Evolutionary conservation across 2,888 invertebrate species (phyloP), one percentile per base, ranked within the genome.

Genomic region (Synergus gifuensis): DNA sequence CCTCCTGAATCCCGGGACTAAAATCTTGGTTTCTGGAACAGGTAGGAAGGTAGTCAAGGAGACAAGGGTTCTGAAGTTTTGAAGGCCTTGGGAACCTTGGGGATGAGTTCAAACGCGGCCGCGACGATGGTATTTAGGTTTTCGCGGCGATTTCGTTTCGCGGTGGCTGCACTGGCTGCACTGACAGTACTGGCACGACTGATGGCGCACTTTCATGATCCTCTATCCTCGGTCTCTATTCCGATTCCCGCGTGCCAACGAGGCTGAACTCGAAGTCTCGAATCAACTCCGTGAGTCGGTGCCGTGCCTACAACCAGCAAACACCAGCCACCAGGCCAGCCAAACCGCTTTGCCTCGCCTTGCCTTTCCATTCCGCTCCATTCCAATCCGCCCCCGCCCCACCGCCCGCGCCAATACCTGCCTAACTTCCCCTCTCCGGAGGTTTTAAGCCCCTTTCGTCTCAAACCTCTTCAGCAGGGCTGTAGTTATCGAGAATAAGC

Each of bases 311-410:
- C 67, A 44, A 44, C 44, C 44, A 44, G 44, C 54, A 0, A 58
- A 14, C 54, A 54, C 54, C n/a, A 54, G 54, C 54, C 54, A 54
- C 73, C 36, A 54, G 73, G 73, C 49, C 73, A 73, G 73, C 73
- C 73, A 73, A 73, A 73, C 73, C 73, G 73, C 73, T 73, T 73
- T 73, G 73, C 73, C 73, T 73, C 73, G 73, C 73, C 73, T 73
- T 73, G 73, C 73, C 73, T 73, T 73, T 73, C 73, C 73, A 73
- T 73, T 73, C 73, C 66, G 66, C 42, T 66, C 66, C 66, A 66
- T 66, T 66, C 66, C 73, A 73, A 73, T 54, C 73, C 73, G 36
- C 73, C 73, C 54, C 73, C 73, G 73, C 73, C 54, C 36, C 49
- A 11, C n/a, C 69, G 49, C 54, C 49, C 36, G 8, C 22, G 28